Evolutionary conservation across 1,140 invertebrate species (phyloP).

Genomic region (Drosophila tropicalis): DNA sequence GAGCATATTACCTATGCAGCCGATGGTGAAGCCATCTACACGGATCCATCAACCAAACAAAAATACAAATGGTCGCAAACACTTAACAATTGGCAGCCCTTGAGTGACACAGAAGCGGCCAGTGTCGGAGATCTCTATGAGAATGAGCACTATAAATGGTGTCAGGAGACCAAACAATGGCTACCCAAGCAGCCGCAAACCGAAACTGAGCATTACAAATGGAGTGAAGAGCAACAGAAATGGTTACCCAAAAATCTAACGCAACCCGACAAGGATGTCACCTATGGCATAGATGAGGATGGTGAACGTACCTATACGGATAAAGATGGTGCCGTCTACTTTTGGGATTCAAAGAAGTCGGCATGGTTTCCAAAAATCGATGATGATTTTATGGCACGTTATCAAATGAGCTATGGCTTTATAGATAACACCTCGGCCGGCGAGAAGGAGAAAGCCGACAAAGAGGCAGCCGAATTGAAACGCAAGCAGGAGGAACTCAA

Average conservation of each 20-base stretch:
- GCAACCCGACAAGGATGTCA: constrained; percentile 78
- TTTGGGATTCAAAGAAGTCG: constrained; percentile 95
- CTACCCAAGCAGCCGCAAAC: constrained; percentile 80
- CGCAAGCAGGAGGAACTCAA: constrained; percentile 67
- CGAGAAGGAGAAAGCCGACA: constrained; percentile 62
- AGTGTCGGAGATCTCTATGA: constrained; percentile 85
- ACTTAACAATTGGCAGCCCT: constrained; percentile 85
- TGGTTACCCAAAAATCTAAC: constrained; percentile 64
- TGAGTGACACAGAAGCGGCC: constrained; percentile 37
- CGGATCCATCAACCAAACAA: constrained; percentile 87
- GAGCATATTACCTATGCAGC: constrained; percentile 86
- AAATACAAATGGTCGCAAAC: constrained; percentile 88
- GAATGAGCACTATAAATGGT: constrained; percentile 88
- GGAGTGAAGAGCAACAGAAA: constrained; percentile 76
- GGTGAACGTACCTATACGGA: constrained; percentile 93
- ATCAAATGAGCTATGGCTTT: constrained; percentile 98
- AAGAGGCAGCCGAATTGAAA: constrained; percentile 60
- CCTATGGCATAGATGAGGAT: constrained; percentile 89
- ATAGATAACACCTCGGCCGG: constrained; percentile 84
- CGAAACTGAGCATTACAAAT: constrained; percentile 82
- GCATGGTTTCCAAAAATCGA: constrained; percentile 99
- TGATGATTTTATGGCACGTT: constrained; percentile 97
- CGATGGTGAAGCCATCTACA: constrained; percentile 89
- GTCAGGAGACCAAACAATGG: constrained; percentile 87
- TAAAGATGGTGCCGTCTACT: constrained; percentile 93